A percentile compares a stretch with the other conserved stretches of the same genome.
These are phyloP conservation scores for Leuciscus idus DNA, from an alignment of 2,113 vertebrate species.

Conservation along the genomic window DNA sequence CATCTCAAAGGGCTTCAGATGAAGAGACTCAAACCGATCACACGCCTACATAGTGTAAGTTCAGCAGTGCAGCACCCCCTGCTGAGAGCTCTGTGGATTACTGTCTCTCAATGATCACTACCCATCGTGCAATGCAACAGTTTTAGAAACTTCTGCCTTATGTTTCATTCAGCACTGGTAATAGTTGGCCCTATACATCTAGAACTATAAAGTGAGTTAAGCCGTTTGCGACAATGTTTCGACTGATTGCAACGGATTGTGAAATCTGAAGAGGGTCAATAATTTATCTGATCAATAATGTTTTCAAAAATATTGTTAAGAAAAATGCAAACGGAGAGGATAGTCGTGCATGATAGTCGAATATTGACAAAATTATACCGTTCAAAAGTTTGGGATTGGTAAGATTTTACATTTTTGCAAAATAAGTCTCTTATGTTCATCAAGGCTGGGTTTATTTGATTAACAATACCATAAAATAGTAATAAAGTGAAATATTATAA, in stretches of 20 bases:
- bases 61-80: constrained; percentile 61
- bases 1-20: constrained; percentile 57
- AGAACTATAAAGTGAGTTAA: not conserved
- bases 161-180: constrained; percentile 2
- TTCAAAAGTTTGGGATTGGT: not conserved
- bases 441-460: not conserved
- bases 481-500: no score
- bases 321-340: not conserved
- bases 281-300: not conserved
- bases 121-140: constrained; percentile 45
- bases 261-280: not conserved
- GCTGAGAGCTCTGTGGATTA: constrained; percentile 58
- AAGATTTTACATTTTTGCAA: not conserved
- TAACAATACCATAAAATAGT: not conserved
- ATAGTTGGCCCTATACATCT: not conserved
- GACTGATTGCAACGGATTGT: not conserved
- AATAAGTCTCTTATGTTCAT: not conserved
- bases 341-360: not conserved
- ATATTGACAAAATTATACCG: not conserved
- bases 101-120: constrained; percentile 51
- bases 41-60: constrained; percentile 69
- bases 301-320: not conserved
- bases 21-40: constrained; percentile 67
- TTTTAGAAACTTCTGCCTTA: not conserved
- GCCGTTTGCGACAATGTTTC: not conserved